Evolutionary conservation across 2,888 invertebrate species (phyloP).

Genomic region (Thymelicus lineola): DNA sequence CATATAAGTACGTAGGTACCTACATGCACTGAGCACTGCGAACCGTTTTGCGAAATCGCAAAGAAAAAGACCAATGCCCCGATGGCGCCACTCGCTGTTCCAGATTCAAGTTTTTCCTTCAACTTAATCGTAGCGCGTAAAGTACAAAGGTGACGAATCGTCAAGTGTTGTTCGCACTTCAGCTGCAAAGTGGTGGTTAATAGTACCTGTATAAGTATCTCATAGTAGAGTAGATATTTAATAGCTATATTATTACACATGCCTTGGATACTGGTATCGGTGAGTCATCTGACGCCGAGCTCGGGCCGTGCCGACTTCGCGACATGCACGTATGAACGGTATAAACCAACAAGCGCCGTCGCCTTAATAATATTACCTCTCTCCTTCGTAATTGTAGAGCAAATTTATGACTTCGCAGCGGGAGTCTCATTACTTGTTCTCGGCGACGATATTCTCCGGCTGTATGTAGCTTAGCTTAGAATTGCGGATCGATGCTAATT

Average conservation of each 20-base stretch:
- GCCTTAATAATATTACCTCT: slow-evolving; percentile 41
- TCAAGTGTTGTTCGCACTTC: not conserved
- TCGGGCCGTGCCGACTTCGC: slow-evolving; percentile 58
- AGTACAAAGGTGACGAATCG: slow-evolving; percentile 6
- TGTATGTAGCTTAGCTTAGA: slow-evolving; percentile 24
- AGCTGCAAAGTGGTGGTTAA: not conserved
- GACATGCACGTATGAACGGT: slow-evolving; percentile 43
- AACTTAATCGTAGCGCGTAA: not conserved
- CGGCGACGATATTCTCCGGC: slow-evolving; percentile 31
- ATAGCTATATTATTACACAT: slow-evolving; percentile 43
- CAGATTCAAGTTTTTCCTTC: slow-evolving; percentile 15
- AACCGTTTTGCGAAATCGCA: slow-evolving; percentile 30
- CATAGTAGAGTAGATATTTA: slow-evolving; percentile 15
- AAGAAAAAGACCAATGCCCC: slow-evolving; percentile 24
- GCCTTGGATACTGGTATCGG: slow-evolving; percentile 51
- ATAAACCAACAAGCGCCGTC: slow-evolving; percentile 44
- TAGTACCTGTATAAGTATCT: slow-evolving; percentile 26
- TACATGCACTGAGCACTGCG: slow-evolving; percentile 7
- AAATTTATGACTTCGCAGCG: slow-evolving; percentile 58
- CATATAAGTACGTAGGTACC: slow-evolving; percentile 14
- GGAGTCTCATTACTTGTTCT: slow-evolving; percentile 54
- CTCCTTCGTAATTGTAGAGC: slow-evolving; percentile 40
- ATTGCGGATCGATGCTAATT: slow-evolving; percentile 25
- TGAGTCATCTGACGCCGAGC: slow-evolving; percentile 70
- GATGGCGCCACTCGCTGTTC: slow-evolving; percentile 25